Evolutionary conservation across 2,113 vertebrate species (phyloP), one percentile per base, ranked within the genome.

Genomic region (Pterophyllum scalare): DNA sequence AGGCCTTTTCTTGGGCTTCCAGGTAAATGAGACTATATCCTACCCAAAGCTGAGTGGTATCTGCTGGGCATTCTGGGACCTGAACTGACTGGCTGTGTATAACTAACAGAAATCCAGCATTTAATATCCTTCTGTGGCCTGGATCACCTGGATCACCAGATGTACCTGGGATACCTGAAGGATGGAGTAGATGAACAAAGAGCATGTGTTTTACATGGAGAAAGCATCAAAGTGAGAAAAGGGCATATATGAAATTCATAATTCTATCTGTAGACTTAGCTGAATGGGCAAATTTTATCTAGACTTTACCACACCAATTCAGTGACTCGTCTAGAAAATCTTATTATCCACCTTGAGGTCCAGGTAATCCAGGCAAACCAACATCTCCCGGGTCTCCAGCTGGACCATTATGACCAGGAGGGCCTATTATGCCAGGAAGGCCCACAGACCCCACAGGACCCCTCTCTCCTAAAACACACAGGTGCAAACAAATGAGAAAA

Each of bases 1-100:
- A 89, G 81, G 91, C 88, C 33, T 92, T 93, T 19, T 92, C 91
- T 80, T 93, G 92, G 11, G 88, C 91, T 62, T 93, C 89, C 49
- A 94, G 77, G 78, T 89, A 89, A 14, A 91, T 75, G 43, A 94
- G 86, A 88, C 93, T 93, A 78, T 93, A 92, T 58, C 93, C 93
- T 13, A 75, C 75, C 93, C 91, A 94, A 10, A 94, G 88, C 46
- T 46, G 59, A 40, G n/a, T 81, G 80, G 70, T 89, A 33, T 82
- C 91, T 6, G 13, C 75, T 26, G 92, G 90, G 58, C 92, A 94
- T 19, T 1, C 24, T 9, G 93, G 93, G 22, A 89, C 90, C 52
- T 76, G 6, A 65, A 87, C 77, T 17, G 93, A 93, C 64, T 93
- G 93, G 64, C 91, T 94, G 60, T 94, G 93, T 61, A 94, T 75